Conservation (phyloP, 2,888 invertebrate genomes). For the Acleris emargana region DNA sequence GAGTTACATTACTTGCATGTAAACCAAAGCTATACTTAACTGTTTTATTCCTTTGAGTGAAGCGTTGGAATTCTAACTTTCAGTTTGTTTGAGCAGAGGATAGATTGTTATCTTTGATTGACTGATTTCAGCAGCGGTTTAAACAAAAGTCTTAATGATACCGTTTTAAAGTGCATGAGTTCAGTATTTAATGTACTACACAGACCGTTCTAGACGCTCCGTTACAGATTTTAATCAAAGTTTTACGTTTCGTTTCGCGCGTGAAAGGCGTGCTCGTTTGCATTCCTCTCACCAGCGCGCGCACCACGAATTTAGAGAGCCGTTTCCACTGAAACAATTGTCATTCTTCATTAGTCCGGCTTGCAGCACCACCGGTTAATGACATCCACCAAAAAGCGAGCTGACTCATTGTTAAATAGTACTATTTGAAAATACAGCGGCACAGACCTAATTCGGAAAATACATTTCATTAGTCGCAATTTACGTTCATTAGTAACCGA, state of each 20-base stretch:
- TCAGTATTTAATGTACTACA: no score
- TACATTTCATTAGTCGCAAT: background rate
- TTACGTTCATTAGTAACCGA: no score
- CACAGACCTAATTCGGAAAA: background rate
- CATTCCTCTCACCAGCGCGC: conserved; percentile 67
- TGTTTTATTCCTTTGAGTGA: no score
- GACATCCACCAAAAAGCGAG: background rate
- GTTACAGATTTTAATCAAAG: conserved; percentile 42
- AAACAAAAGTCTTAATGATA: no score
- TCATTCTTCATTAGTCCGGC: conserved; percentile 64
- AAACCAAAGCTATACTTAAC: no score
- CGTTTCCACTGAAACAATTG: conserved; percentile 60
- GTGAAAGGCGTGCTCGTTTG: conserved; percentile 64
- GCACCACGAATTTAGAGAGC: conserved; percentile 66
- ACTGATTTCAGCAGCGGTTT: no score
- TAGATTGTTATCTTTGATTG: no score
- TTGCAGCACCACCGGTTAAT: background rate
- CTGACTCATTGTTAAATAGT: background rate
- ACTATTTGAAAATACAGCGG: background rate
- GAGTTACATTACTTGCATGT: no score
- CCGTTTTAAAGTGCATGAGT: no score
- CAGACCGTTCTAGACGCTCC: background rate
- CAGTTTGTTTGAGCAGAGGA: no score
- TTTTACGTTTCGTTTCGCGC: conserved; percentile 47
- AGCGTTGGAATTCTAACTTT: no score